Percentiles rank a stretch among this genome's conserved stretches.
These are phyloP conservation scores for Lycia hirtaria DNA, from an alignment of 2,888 invertebrate genomes.

Conservation along the genomic window DNA sequence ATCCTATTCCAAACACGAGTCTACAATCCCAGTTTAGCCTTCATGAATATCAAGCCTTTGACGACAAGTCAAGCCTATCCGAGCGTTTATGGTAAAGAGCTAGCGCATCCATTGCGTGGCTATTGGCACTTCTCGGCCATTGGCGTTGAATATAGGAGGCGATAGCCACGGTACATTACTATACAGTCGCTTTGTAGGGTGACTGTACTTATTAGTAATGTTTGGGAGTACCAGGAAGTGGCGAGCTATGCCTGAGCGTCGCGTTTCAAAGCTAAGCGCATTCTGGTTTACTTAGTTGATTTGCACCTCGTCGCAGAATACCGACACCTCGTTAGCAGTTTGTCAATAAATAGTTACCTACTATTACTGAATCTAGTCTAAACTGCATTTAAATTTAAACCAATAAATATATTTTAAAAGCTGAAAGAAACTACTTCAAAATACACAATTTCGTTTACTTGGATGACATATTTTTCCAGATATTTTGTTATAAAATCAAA, in stretches of 20 bases:
- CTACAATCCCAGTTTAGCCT: neutral
- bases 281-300: too few relatives aligned
- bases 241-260: neutral
- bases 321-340: too few relatives aligned
- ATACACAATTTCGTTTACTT: too few relatives aligned
- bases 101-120: neutral
- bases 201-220: neutral
- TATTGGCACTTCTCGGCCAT: neutral
- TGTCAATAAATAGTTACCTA: too few relatives aligned
- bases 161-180: neutral
- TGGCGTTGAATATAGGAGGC: slow-evolving; percentile 1
- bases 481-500: too few relatives aligned
- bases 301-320: too few relatives aligned
- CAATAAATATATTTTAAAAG: too few relatives aligned
- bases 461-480: too few relatives aligned
- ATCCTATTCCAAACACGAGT: neutral
- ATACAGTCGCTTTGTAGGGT: neutral
- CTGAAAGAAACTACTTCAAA: too few relatives aligned
- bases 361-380: too few relatives aligned
- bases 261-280: neutral
- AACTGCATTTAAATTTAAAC: too few relatives aligned
- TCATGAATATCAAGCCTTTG: slow-evolving; percentile 14
- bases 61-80: neutral
- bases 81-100: slow-evolving; percentile 3
- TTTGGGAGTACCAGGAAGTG: neutral